phyloP scores from a whole-genome alignment of 2,113 vertebrate species.

The Archocentrus centrarchus region DNA sequence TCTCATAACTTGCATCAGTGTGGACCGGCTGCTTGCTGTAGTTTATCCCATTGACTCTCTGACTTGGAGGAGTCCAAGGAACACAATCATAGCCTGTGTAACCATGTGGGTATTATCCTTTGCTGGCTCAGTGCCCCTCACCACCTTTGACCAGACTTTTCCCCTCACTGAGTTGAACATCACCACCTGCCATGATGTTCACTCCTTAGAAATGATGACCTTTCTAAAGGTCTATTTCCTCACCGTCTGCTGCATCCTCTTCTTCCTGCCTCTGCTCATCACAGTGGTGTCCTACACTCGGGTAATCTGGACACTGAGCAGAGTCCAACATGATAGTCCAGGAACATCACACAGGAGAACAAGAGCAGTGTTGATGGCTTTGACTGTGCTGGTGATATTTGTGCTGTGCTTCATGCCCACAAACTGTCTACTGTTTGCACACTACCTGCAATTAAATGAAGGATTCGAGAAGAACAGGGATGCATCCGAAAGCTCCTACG shows the following conservation, averaged over 20 bases:
- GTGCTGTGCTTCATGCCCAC: slow-evolving; percentile 86
- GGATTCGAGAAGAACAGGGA: rapidly evolving
- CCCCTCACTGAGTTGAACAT: slow-evolving; percentile 76
- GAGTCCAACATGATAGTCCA: slow-evolving; percentile 28
- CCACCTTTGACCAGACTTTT: slow-evolving; percentile 86
- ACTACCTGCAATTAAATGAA: slow-evolving; percentile 81
- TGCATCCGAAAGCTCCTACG: slow-evolving; percentile 80
- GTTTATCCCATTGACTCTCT: slow-evolving; percentile 92
- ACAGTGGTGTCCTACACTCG: slow-evolving; percentile 84
- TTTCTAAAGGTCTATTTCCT: slow-evolving; percentile 84
- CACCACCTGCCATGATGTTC: slow-evolving; percentile 88
- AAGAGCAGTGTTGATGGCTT: slow-evolving; percentile 85
- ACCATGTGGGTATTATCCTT: slow-evolving; percentile 87
- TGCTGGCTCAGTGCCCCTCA: slow-evolving; percentile 83
- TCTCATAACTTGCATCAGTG: slow-evolving; percentile 89
- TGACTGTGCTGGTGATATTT: slow-evolving; percentile 89
- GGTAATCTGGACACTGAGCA: slow-evolving; percentile 82
- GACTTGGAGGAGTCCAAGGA: slow-evolving; percentile 84
- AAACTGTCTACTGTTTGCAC: slow-evolving; percentile 76
- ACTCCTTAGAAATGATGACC: slow-evolving; percentile 5
- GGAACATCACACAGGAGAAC: slow-evolving; percentile 81
- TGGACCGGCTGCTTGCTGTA: slow-evolving; percentile 92
- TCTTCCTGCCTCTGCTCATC: slow-evolving; percentile 59
- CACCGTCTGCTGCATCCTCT: slow-evolving; percentile 81
- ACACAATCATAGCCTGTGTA: slow-evolving; percentile 78